Conservation (phyloP, 2,797 vertebrate species). For the Rousettus madagascariensis region DNA sequence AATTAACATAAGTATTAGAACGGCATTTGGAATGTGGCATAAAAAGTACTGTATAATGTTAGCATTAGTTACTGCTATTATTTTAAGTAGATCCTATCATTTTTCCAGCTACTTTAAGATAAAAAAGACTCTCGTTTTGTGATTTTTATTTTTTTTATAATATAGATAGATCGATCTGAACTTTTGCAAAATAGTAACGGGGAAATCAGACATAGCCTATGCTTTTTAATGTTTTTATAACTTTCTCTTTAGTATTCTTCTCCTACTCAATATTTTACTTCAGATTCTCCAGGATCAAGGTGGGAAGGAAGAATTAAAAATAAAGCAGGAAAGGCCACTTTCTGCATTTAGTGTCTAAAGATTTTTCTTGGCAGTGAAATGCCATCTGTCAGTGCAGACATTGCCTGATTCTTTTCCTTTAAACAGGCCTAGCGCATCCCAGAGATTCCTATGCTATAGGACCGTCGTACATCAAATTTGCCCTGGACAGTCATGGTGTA, state of each 20-base stretch:
- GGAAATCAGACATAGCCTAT: neutral
- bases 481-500: neutral
- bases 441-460: neutral
- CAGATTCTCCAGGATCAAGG: neutral
- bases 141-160: neutral
- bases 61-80: neutral
- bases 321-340: neutral
- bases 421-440: neutral
- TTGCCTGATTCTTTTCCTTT: neutral
- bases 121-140: neutral
- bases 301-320: neutral
- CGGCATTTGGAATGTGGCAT: neutral
- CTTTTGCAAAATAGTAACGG: neutral
- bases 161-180: neutral
- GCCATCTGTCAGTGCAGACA: too few relatives aligned
- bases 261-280: neutral
- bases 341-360: neutral
- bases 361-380: neutral
- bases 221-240: neutral
- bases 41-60: neutral
- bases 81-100: conserved; percentile 1
- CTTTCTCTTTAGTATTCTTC: neutral
- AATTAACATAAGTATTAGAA: neutral
- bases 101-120: neutral
- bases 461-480: neutral